A percentile compares a stretch with the other conserved stretches of the same genome.
Evolutionary conservation across 1,140 invertebrate genomes (phyloP).

Genomic region (Psix sp.): DNA sequence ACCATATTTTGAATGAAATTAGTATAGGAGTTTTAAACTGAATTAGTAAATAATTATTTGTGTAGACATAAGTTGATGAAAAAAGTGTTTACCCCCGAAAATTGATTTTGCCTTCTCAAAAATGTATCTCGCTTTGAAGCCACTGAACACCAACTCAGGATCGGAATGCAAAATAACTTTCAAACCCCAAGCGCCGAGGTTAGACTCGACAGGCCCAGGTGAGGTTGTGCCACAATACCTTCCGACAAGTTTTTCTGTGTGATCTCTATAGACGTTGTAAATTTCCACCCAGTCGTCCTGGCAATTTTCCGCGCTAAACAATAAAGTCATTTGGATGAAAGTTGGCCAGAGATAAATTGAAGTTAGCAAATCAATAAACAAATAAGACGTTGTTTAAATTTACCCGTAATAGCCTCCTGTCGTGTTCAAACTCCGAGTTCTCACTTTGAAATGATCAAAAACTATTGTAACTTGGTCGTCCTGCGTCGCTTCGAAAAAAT

Average conservation of each 20-base stretch:
- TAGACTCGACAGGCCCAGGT: conserved; percentile 93
- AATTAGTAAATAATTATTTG: neutral
- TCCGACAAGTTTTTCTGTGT: conserved; percentile 88
- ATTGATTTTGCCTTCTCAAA: conserved; percentile 92
- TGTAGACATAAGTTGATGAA: neutral
- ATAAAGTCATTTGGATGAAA: too few relatives aligned
- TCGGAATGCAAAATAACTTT: conserved; percentile 91
- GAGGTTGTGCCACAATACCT: conserved; percentile 90
- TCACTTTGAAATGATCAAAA: conserved; percentile 94
- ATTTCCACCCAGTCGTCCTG: conserved; percentile 96
- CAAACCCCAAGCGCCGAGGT: conserved; percentile 87
- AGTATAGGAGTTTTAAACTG: neutral
- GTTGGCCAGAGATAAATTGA: too few relatives aligned
- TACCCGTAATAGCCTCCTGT: conserved; percentile 80
- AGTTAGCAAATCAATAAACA: neutral
- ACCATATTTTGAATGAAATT: too few relatives aligned
- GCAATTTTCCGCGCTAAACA: conserved; percentile 82
- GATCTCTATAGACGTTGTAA: conserved; percentile 89
- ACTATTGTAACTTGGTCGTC: conserved; percentile 94
- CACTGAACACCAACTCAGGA: conserved; percentile 88
- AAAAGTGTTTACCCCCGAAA: conserved; percentile 81
- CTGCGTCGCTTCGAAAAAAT: conserved; percentile 88
- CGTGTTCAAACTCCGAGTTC: conserved; percentile 80
- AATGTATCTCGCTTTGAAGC: conserved; percentile 92
- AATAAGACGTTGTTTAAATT: too few relatives aligned